These are phyloP conservation scores for Microcebus jonahi DNA, from an alignment of 2,113 vertebrate genomes.

Conservation along the genomic window DNA sequence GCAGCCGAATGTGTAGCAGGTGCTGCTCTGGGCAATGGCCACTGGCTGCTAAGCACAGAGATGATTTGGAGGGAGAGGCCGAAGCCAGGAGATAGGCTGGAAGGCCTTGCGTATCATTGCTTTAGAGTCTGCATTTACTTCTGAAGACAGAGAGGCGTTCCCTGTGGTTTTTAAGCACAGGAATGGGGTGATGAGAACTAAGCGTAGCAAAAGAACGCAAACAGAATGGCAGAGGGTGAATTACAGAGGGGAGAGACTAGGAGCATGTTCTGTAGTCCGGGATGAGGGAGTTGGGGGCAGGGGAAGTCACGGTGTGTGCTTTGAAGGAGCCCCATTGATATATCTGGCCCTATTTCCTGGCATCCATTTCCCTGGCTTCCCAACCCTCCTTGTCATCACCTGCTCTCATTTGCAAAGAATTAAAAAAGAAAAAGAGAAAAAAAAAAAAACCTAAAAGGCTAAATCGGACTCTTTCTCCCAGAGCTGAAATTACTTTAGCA, in stretches of 20 bases:
- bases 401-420: slow-evolving; percentile 58
- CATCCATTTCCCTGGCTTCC: not conserved
- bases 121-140: not conserved
- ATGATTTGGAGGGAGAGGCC: not conserved
- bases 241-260: not conserved
- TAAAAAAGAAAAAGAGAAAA: not conserved
- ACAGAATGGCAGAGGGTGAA: not conserved
- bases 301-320: not conserved
- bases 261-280: not conserved
- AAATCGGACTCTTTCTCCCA: slow-evolving; percentile 48
- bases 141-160: not conserved
- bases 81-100: not conserved
- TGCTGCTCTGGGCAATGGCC: not conserved
- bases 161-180: not conserved
- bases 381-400: not conserved
- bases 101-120: accelerated
- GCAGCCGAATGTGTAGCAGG: not conserved
- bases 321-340: not conserved
- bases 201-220: not conserved
- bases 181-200: not conserved
- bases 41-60: not conserved
- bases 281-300: not conserved
- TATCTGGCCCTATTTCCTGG: not conserved
- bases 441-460: not conserved
- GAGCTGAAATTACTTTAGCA: slow-evolving; percentile 69